Evolutionary conservation across 2,113 vertebrate species (phyloP).

Genomic region (Pangasianodon gigas): DNA sequence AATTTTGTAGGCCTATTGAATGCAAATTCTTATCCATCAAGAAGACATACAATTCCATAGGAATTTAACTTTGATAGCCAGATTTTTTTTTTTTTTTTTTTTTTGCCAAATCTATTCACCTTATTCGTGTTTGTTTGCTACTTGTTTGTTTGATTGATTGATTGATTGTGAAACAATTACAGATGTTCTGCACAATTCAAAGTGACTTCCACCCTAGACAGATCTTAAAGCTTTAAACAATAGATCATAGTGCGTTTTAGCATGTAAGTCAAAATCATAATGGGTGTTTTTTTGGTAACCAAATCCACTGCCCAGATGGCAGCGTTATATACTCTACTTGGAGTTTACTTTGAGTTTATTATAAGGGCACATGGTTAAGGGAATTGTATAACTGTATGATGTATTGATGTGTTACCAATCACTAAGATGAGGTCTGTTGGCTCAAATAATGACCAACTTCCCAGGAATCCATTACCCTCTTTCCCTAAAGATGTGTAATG

Average conservation of each 20-base stretch:
- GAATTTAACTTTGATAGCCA: not conserved
- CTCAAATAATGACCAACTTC: conserved; percentile 18
- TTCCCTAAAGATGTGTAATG: not conserved
- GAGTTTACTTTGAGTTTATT: not conserved
- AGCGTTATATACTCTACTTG: not conserved
- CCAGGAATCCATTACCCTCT: conserved; percentile 7
- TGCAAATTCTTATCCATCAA: conserved; percentile 28
- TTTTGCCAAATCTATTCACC: not conserved
- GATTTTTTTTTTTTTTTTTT: no score
- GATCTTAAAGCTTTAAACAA: not conserved
- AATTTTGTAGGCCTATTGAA: conserved; percentile 13
- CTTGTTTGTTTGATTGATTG: not conserved
- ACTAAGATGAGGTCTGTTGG: not conserved
- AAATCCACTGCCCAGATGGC: not conserved
- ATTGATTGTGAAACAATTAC: not conserved
- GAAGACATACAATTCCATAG: not conserved
- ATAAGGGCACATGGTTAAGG: not conserved
- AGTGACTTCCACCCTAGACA: not conserved
- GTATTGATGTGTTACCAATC: conserved; percentile 13
- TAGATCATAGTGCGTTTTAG: conserved; percentile 1
- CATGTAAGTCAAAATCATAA: not conserved
- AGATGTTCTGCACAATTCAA: not conserved
- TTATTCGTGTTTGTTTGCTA: not conserved
- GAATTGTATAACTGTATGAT: not conserved
- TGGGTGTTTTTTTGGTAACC: not conserved